Conservation (phyloP, 2,113 vertebrate species). For the Tylochromis polylepis region DNA sequence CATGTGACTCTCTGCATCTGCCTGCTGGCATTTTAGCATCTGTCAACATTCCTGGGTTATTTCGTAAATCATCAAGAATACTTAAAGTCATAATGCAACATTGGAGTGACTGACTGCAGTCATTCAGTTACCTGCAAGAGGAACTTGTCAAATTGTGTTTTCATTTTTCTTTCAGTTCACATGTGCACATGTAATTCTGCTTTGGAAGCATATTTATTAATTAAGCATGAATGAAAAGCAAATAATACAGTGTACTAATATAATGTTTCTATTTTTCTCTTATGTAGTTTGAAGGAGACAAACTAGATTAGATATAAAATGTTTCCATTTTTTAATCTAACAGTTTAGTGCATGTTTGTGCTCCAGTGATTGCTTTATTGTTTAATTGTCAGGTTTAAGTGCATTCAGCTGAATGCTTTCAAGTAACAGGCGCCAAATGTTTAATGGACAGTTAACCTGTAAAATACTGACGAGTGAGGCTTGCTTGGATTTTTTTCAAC, state of each 20-base stretch:
- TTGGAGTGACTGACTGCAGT: rapidly evolving
- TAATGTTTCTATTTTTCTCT: background rate
- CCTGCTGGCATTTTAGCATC: background rate
- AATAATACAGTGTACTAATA: background rate
- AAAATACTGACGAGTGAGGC: background rate
- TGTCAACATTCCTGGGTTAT: background rate
- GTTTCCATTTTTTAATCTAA: background rate
- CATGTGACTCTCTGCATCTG: background rate
- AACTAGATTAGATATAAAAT: background rate
- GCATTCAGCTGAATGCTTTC: background rate
- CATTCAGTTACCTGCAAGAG: rapidly evolving
- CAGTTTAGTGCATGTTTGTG: background rate
- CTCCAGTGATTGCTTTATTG: rapidly evolving
- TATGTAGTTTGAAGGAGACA: rapidly evolving
- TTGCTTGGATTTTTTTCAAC: rapidly evolving
- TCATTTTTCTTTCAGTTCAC: background rate
- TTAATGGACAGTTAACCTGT: background rate
- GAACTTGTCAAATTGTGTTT: background rate
- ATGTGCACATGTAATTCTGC: background rate
- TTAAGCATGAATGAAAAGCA: background rate
- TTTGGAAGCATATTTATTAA: background rate
- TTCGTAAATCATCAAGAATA: background rate
- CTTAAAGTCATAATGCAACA: background rate
- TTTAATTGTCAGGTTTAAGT: background rate
- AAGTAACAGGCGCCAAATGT: background rate